Percentiles rank a stretch among this genome's conserved stretches.
phyloP scores from a whole-genome alignment of 1,140 invertebrate species.

The Neodiprion virginianus region DNA sequence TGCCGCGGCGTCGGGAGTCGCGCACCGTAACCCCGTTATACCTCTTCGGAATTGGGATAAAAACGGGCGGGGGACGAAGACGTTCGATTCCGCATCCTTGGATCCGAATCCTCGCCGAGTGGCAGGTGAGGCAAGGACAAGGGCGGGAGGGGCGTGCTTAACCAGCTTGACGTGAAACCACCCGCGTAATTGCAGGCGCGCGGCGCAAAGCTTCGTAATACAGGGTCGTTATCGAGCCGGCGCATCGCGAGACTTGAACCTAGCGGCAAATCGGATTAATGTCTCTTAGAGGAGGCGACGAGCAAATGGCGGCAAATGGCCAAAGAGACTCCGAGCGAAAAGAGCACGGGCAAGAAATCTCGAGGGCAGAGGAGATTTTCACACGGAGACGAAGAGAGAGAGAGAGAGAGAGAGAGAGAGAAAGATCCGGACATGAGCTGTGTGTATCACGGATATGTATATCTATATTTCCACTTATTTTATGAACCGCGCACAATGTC shows the following conservation, averaged over 20 bases:
- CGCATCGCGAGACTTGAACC: not conserved
- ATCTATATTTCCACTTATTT: too few species aligned
- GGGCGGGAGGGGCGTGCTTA: not conserved
- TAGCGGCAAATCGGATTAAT: slow-evolving; percentile 7
- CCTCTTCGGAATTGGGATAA: not conserved
- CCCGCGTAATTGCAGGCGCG: slow-evolving; percentile 1
- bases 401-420: too few species aligned
- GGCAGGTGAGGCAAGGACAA: not conserved
- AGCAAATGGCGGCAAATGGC: not conserved
- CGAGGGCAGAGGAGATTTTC: not conserved
- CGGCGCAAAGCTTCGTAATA: slow-evolving; percentile 1
- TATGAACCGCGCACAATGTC: too few species aligned
- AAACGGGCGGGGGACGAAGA: not conserved
- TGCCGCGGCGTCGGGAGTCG: too few species aligned
- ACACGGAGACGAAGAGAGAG: not conserved
- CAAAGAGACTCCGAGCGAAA: not conserved
- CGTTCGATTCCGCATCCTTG: slow-evolving; percentile 1
- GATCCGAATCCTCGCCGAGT: not conserved
- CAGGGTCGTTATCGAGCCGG: slow-evolving; percentile 1
- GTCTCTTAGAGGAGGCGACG: not conserved
- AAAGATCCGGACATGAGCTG: too few species aligned
- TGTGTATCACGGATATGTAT: too few species aligned
- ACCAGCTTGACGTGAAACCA: slow-evolving; percentile 3
- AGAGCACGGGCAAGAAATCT: slow-evolving; percentile 1
- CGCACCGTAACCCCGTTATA: too few species aligned